Conservation (phyloP, 1,140 invertebrate species). For the Drosophila trapezifrons region DNA sequence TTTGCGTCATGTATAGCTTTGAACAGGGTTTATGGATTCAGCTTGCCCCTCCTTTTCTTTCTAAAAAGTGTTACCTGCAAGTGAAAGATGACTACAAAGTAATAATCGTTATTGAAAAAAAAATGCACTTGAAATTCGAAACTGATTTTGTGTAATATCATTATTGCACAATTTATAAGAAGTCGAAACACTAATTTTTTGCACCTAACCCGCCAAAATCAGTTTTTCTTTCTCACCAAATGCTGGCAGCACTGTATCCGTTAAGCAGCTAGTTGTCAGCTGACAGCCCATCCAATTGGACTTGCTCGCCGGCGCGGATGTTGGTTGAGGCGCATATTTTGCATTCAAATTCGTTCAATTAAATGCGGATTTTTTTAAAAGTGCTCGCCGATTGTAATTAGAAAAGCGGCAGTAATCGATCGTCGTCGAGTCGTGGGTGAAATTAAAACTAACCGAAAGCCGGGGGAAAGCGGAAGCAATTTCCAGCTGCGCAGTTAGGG, state of each 20-base stretch:
- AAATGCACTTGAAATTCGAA: too few relatives aligned
- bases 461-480: not conserved
- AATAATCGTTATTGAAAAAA: too few relatives aligned
- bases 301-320: conserved; percentile 40
- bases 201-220: too few relatives aligned
- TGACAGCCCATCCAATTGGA: conserved; percentile 39
- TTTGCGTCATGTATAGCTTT: too few relatives aligned
- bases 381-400: conserved; percentile 37
- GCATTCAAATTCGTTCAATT: conserved; percentile 38
- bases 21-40: too few relatives aligned
- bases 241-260: not conserved
- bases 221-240: not conserved
- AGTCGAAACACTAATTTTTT: too few relatives aligned
- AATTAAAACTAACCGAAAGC: conserved; percentile 4
- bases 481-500: conserved; percentile 32
- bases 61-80: too few relatives aligned
- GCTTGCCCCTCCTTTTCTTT: too few relatives aligned
- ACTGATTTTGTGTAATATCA: too few relatives aligned
- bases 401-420: conserved; percentile 27
- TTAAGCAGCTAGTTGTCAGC: conserved; percentile 43
- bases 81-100: too few relatives aligned
- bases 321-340: conserved; percentile 23
- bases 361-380: conserved; percentile 27
- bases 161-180: too few relatives aligned
- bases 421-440: conserved; percentile 24